These are phyloP conservation scores for Passer domesticus DNA, from an alignment of 2,113 vertebrate genomes.

Conservation along the genomic window DNA sequence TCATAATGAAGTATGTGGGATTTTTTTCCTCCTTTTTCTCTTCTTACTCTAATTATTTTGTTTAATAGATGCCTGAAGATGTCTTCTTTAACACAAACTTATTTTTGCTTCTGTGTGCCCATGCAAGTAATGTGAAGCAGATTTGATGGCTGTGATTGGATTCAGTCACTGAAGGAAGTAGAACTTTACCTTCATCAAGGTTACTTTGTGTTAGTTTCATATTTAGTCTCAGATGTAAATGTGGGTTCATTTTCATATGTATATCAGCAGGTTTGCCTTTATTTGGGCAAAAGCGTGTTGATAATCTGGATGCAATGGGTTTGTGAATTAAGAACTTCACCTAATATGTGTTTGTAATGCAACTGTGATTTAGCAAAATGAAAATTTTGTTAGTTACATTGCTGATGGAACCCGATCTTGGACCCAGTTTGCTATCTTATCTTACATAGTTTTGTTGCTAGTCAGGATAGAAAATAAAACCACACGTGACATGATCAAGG, in stretches of 20 bases:
- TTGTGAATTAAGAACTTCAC: neutral
- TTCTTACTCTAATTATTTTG: neutral
- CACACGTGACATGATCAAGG: neutral
- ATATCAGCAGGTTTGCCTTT: neutral
- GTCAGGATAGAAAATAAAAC: neutral
- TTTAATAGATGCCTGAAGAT: neutral
- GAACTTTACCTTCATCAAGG: neutral
- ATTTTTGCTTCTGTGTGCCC: neutral
- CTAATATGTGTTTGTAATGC: neutral
- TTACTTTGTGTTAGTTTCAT: neutral
- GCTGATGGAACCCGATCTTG: neutral
- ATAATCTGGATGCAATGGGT: neutral
- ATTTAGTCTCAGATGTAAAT: neutral
- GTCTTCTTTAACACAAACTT: neutral
- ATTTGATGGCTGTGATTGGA: neutral
- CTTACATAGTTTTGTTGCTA: neutral
- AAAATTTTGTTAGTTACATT: fast-evolving
- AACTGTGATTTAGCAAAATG: neutral
- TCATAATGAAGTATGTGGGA: fast-evolving
- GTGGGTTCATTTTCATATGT: neutral
- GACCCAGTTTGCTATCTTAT: neutral
- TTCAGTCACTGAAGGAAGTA: neutral
- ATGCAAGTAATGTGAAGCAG: neutral
- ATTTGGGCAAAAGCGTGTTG: neutral
- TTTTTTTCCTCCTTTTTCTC: neutral